Evolutionary conservation across 2,113 vertebrate species (phyloP).

Genomic region (Cygnus atratus): DNA sequence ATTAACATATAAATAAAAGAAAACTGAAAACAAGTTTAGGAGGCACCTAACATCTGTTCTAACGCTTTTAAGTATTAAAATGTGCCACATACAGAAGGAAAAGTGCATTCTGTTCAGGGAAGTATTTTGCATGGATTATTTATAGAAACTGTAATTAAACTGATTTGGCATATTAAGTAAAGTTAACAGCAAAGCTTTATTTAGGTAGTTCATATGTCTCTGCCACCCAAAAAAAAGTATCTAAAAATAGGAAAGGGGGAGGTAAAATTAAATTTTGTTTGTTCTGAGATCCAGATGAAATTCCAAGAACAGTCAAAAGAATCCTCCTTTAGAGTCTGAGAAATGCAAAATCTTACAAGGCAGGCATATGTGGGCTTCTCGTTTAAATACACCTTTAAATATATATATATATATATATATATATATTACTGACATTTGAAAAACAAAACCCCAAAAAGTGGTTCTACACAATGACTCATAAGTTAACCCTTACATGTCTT

Average conservation of each 20-base stretch:
- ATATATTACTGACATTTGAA: background rate
- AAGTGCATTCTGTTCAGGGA: constrained; percentile 77
- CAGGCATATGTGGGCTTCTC: background rate
- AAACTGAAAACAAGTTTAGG: constrained; percentile 85
- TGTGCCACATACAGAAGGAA: constrained; percentile 73
- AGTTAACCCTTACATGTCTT: background rate
- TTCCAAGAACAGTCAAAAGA: constrained; percentile 23
- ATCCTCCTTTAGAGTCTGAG: background rate
- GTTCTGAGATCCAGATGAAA: constrained; percentile 34
- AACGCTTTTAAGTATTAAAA: constrained; percentile 85
- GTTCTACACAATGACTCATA: background rate
- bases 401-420: no score
- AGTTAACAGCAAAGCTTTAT: constrained; percentile 69
- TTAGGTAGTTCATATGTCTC: constrained; percentile 55
- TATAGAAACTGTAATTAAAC: constrained; percentile 82
- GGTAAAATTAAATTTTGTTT: constrained; percentile 49
- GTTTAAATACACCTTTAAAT: background rate
- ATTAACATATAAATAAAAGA: constrained; percentile 92
- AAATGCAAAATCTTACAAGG: background rate
- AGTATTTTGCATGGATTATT: constrained; percentile 80
- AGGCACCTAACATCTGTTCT: constrained; percentile 87
- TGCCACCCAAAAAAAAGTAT: constrained; percentile 59
- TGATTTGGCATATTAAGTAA: constrained; percentile 75
- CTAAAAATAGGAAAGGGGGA: constrained; percentile 34
- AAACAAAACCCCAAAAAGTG: background rate